Base-by-base conservation (phyloP, 1,140 invertebrate genomes). In the Diorhabda sublineata region DNA sequence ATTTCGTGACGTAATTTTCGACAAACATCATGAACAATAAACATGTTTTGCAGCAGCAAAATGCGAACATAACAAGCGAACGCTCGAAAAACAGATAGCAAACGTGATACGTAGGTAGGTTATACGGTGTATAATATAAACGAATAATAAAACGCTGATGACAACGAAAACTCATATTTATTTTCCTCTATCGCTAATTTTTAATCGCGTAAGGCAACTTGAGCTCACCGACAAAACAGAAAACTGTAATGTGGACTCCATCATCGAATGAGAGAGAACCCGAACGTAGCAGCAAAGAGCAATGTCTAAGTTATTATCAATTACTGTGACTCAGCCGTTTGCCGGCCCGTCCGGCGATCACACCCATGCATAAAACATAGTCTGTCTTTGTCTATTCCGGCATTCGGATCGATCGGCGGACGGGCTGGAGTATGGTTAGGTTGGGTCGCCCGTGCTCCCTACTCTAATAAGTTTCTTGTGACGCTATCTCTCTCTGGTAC, bases 301-400 rank as follows among this genome's bases (percentile, higher is more conserved):
- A 80, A 81, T 81, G 78, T 76, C 78, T 79, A 81, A 81, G 77
- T 81, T 81, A 81, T 81, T 81, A 81, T 81, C 80, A 81, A 81
- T 81, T 81, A 81, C 79, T 79, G 79, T 81, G 80, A 81, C 78
- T 81, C 80, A 81, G 79, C 78, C 78, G 78, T 79, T 76, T 77
- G 74, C 73, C 71, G 74, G 74, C 79, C 78, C 74, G 78, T 79
- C 68, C 73, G 69, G 73, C 74, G 78, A 76, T 79, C 79, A 76
- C 74, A 76, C 68, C 78, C 76, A 79, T 78, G 79, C 77, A 80
- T 80, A 80, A 80, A 78, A 79, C 76, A 78, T 76, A 74, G 70
- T 75, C 77, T 75, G 57, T 81, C 80, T 80, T 76, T 76, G 74
- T 81, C 77, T 81, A 81, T 81, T 81, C 80, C 79, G 80, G 80